A percentile compares a stretch with the other conserved stretches of the same genome.
phyloP scores from a whole-genome alignment of 2,113 vertebrate genomes.

The Marmota monax region DNA sequence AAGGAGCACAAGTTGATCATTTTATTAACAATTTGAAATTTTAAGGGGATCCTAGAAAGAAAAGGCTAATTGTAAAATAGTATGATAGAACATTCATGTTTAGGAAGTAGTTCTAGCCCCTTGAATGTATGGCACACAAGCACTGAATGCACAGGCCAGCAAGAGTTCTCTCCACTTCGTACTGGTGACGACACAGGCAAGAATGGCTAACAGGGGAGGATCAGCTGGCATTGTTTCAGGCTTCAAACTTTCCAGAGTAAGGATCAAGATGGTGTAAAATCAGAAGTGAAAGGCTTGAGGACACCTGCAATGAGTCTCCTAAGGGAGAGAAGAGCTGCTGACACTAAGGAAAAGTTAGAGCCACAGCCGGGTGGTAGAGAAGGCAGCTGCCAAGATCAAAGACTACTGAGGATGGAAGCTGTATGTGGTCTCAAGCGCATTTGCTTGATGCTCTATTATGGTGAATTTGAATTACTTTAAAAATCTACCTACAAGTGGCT shows the following conservation, averaged over 20 bases:
- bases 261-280: neutral
- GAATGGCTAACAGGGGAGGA: neutral
- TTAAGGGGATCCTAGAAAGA: neutral
- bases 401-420: neutral
- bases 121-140: neutral
- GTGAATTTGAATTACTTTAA: neutral
- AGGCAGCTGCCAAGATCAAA: neutral
- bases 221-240: neutral
- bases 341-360: neutral
- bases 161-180: neutral
- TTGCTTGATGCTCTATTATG: neutral
- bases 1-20: constrained; percentile 3
- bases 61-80: neutral
- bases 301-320: neutral
- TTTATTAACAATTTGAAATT: neutral
- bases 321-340: neutral
- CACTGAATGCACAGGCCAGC: neutral
- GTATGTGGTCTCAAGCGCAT: accelerated
- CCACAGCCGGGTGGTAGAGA: neutral
- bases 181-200: neutral
- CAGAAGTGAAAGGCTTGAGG: neutral
- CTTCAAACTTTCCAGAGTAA: neutral
- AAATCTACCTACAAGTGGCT: neutral
- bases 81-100: no score
- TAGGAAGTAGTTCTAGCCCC: neutral